Evolutionary conservation across 2,888 invertebrate species (phyloP).

Genomic region (Epinotia demarniana): DNA sequence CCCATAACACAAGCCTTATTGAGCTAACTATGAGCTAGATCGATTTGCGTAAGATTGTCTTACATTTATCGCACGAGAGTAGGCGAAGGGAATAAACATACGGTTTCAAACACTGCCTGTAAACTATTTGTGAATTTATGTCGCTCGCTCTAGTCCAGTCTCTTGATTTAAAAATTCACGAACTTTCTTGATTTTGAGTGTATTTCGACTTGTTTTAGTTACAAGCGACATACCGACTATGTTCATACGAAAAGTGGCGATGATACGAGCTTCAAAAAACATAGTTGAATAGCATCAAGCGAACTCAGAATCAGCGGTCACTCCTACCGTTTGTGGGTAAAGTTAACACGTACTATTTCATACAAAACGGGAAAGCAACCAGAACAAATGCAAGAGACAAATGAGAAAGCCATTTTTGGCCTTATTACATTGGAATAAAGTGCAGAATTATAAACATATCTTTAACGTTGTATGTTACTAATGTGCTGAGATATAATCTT

Average conservation of each 20-base stretch:
- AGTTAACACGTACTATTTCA: conserved; percentile 29
- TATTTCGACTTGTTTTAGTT: too few relatives aligned
- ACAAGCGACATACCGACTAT: neutral
- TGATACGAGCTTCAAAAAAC: neutral
- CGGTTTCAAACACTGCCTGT: too few relatives aligned
- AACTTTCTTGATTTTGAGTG: neutral
- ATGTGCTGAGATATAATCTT: conserved; percentile 20
- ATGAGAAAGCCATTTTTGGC: too few relatives aligned
- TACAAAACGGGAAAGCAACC: neutral
- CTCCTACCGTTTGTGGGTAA: neutral
- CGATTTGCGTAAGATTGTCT: too few relatives aligned
- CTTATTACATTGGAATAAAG: too few relatives aligned
- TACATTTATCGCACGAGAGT: neutral
- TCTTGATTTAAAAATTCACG: too few relatives aligned
- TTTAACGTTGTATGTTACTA: neutral
- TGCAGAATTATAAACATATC: too few relatives aligned
- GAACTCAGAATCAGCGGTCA: neutral
- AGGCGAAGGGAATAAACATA: neutral
- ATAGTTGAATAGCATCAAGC: neutral
- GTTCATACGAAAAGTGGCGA: too few relatives aligned
- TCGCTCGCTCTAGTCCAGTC: too few relatives aligned
- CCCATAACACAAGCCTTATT: too few relatives aligned
- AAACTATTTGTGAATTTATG: too few relatives aligned
- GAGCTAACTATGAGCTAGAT: too few relatives aligned
- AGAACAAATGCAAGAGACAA: neutral